phyloP scores from a whole-genome alignment of 2,888 invertebrate genomes.

The Gasteruption jaculator region DNA sequence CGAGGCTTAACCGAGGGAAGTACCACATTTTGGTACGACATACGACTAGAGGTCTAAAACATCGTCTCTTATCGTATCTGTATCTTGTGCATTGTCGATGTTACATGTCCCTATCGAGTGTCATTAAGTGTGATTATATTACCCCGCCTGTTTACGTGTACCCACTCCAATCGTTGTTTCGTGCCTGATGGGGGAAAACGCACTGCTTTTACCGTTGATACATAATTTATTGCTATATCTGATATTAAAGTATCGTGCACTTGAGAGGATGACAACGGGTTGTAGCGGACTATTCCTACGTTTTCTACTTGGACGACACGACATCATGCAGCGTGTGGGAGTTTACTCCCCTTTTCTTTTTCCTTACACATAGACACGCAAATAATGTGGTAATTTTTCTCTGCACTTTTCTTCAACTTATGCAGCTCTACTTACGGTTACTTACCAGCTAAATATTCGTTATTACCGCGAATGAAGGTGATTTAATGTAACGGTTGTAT shows the following conservation, averaged over 20 bases:
- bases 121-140: conserved; percentile 46
- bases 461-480: too few relatives aligned
- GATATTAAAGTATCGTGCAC: conserved; percentile 34
- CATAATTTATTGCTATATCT: conserved; percentile 40
- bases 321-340: not conserved
- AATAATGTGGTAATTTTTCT: too few relatives aligned
- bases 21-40: too few relatives aligned
- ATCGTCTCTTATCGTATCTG: conserved; percentile 33
- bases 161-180: conserved; percentile 24
- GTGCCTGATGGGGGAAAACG: conserved; percentile 24
- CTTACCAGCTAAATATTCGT: too few relatives aligned
- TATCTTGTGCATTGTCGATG: conserved; percentile 39
- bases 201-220: conserved; percentile 35
- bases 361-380: too few relatives aligned
- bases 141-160: conserved; percentile 35
- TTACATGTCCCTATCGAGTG: conserved; percentile 42
- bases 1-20: too few relatives aligned
- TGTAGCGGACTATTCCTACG: too few relatives aligned
- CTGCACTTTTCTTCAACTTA: too few relatives aligned
- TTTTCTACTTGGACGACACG: not conserved
- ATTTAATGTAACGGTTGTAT: too few relatives aligned
- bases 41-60: too few relatives aligned
- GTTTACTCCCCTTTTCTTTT: not conserved
- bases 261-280: conserved; percentile 13
- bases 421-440: too few relatives aligned